A percentile compares a stretch with the other conserved stretches of the same genome.
phyloP scores from a whole-genome alignment of 2,888 invertebrate species.

The Caenorhabditis imperialis region DNA sequence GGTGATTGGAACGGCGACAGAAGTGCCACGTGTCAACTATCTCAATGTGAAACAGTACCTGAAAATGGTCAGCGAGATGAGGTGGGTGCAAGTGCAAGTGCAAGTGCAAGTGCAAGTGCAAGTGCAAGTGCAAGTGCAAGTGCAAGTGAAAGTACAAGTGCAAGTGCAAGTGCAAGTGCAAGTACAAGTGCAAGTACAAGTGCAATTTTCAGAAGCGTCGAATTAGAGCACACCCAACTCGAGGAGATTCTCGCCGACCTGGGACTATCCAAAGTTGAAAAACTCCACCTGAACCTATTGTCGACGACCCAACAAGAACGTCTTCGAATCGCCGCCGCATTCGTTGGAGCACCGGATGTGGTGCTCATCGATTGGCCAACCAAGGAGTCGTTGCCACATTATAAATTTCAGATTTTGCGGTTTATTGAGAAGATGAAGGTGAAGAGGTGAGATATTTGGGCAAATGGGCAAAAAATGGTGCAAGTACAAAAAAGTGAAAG shows the following conservation, averaged over 20 bases:
- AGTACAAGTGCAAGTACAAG: too few relatives aligned
- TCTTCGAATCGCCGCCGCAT: conserved; percentile 36
- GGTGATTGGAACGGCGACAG: conserved; percentile 2
- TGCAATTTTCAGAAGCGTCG: conserved; percentile 8
- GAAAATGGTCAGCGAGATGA: conserved; percentile 11
- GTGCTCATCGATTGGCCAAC: conserved; percentile 41
- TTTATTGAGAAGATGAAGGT: conserved; percentile 33
- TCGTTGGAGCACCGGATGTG: conserved; percentile 35
- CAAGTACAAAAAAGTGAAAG: too few relatives aligned
- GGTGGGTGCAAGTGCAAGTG: conserved; percentile 22
- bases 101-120: too few relatives aligned
- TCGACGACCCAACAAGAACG: conserved; percentile 38
- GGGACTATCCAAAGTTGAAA: conserved; percentile 19
- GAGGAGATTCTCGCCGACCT: conserved; percentile 14
- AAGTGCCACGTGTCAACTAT: conserved; percentile 39
- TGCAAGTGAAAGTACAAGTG: too few relatives aligned
- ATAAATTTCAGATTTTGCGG: conserved; percentile 23
- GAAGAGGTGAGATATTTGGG: background rate
- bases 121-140: too few relatives aligned
- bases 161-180: too few relatives aligned
- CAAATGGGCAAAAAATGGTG: too few relatives aligned
- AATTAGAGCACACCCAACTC: background rate
- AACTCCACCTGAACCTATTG: conserved; percentile 16
- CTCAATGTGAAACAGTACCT: conserved; percentile 21
- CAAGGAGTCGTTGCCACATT: conserved; percentile 18